Conservation (phyloP, 2,113 vertebrate genomes). For the Oncorhynchus kisutch region DNA sequence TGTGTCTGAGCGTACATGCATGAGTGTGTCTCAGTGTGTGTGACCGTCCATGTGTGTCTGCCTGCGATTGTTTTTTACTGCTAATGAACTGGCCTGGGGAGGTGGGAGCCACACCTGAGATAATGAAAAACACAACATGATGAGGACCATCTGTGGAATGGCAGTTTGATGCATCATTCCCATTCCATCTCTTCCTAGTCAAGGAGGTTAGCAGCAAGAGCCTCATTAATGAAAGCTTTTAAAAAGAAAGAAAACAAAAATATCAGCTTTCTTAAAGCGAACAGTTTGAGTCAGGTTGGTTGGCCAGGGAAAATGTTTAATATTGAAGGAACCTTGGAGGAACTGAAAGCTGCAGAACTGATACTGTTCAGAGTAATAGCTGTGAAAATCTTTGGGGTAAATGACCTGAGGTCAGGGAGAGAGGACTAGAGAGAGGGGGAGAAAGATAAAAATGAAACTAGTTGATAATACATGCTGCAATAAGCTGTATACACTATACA, state of each 20-base stretch:
- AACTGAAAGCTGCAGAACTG: neutral
- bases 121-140: conserved; percentile 44
- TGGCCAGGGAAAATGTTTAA: neutral
- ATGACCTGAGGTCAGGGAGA: neutral
- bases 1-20: no score
- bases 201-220: conserved; percentile 17
- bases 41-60: neutral
- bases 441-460: no score
- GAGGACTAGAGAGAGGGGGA: neutral
- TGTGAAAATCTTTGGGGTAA: neutral
- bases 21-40: neutral
- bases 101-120: conserved; percentile 20
- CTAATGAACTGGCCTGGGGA: conserved; percentile 25
- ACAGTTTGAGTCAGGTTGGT: neutral
- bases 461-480: no score
- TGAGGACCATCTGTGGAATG: conserved; percentile 45
- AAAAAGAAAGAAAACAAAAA: conserved; percentile 15
- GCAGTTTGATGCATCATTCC: conserved; percentile 37
- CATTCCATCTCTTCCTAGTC: conserved; percentile 23
- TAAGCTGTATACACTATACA: no score
- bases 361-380: neutral
- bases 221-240: conserved; percentile 28
- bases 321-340: neutral
- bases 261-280: conserved; percentile 25
- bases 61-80: conserved; percentile 15